phyloP scores from a whole-genome alignment of 2,113 vertebrate species.

The Carassius auratus region DNA sequence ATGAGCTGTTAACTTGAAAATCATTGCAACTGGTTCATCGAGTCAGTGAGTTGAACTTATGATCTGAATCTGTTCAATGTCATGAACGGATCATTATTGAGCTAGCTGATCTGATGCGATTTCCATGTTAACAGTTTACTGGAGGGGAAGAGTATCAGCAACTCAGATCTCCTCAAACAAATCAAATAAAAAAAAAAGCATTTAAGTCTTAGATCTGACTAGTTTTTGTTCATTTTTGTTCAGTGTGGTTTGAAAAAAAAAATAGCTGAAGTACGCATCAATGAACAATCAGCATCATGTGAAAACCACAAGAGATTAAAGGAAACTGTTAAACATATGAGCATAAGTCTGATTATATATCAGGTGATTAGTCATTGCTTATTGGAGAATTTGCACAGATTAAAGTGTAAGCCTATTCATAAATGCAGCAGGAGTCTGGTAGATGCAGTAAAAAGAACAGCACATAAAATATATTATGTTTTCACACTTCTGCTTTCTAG shows the following conservation, averaged over 20 bases:
- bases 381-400: slow-evolving; percentile 23
- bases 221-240: background rate
- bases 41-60: background rate
- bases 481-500: slow-evolving; percentile 2
- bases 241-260: background rate
- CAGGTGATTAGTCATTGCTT: slow-evolving; percentile 31
- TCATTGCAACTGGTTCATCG: background rate
- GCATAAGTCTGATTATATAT: slow-evolving; percentile 31
- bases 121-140: background rate
- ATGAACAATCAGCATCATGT: slow-evolving; percentile 21
- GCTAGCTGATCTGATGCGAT: background rate
- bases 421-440: background rate
- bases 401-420: slow-evolving; percentile 14
- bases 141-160: background rate
- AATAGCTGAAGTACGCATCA: background rate
- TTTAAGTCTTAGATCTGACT: background rate
- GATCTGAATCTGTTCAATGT: background rate
- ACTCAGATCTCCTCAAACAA: background rate
- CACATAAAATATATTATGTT: background rate
- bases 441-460: background rate
- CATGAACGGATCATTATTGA: background rate
- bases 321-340: background rate
- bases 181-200: background rate
- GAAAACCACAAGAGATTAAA: slow-evolving; percentile 32
- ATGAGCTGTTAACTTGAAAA: background rate